Evolutionary conservation across 2,888 invertebrate species (phyloP).

Genomic region (Teleiodes luculella): DNA sequence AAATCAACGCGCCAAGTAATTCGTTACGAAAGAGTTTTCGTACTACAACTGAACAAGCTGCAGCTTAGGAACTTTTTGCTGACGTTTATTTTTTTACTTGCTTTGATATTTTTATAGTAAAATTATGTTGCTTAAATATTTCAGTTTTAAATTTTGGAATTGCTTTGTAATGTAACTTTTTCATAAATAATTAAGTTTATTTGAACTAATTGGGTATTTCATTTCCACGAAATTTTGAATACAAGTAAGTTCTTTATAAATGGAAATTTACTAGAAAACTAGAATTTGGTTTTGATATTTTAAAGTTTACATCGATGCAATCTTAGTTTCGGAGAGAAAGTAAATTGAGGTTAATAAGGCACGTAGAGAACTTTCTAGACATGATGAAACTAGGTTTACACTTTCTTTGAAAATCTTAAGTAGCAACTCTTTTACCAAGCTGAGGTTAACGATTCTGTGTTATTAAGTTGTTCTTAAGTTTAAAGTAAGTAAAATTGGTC

Average conservation of each 20-base stretch:
- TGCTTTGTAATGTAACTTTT: too few species aligned
- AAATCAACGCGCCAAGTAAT: conserved; percentile 6
- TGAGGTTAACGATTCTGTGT: not conserved
- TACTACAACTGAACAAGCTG: not conserved
- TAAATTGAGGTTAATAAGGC: not conserved
- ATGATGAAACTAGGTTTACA: not conserved
- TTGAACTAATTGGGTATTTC: too few species aligned
- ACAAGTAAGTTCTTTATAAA: not conserved
- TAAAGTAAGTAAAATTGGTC: not conserved
- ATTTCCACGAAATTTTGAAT: too few species aligned
- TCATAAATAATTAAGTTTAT: too few species aligned
- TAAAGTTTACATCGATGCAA: too few species aligned
- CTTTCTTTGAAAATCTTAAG: not conserved
- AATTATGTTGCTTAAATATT: too few species aligned
- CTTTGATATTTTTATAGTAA: too few species aligned
- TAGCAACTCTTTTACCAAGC: not conserved
- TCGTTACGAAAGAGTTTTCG: conserved; percentile 4
- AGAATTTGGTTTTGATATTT: too few species aligned
- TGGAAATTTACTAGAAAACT: not conserved
- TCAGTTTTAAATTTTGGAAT: not conserved
- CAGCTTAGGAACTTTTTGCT: not conserved
- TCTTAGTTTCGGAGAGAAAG: too few species aligned
- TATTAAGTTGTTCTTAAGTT: not conserved
- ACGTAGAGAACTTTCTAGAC: not conserved
- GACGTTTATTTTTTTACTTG: too few species aligned